phyloP scores from a whole-genome alignment of 2,113 vertebrate genomes.

The Corydoras maculifer region DNA sequence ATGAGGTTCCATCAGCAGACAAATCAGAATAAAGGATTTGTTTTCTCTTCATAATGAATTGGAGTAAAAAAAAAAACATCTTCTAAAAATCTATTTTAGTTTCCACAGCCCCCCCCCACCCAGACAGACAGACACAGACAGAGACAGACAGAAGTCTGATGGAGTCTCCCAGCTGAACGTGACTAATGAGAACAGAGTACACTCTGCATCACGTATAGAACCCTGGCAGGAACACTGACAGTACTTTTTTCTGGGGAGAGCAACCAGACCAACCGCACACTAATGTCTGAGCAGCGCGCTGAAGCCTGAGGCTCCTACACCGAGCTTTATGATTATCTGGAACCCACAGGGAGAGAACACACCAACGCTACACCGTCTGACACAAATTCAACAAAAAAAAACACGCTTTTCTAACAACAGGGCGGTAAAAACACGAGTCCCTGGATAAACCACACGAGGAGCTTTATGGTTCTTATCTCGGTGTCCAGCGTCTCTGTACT shows the following conservation, averaged over 20 bases:
- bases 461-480: slow-evolving; percentile 11
- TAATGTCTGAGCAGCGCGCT: slow-evolving; percentile 1
- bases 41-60: too few relatives aligned
- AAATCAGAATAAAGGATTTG: too few relatives aligned
- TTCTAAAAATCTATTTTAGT: too few relatives aligned
- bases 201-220: neutral
- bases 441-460: neutral
- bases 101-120: too few relatives aligned
- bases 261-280: neutral
- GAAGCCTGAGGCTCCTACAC: neutral
- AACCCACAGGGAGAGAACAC: slow-evolving; percentile 2
- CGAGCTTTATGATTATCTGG: neutral
- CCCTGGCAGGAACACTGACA: neutral
- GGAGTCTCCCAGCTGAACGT: neutral
- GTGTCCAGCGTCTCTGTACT: neutral
- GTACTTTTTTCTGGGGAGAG: neutral
- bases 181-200: neutral
- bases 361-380: neutral
- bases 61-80: too few relatives aligned
- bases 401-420: neutral
- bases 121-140: too few relatives aligned
- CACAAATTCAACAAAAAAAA: neutral
- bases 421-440: neutral
- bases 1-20: too few relatives aligned
- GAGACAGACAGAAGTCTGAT: too few relatives aligned